phyloP scores from a whole-genome alignment of 2,113 vertebrate species.

The Bos javanicus region DNA sequence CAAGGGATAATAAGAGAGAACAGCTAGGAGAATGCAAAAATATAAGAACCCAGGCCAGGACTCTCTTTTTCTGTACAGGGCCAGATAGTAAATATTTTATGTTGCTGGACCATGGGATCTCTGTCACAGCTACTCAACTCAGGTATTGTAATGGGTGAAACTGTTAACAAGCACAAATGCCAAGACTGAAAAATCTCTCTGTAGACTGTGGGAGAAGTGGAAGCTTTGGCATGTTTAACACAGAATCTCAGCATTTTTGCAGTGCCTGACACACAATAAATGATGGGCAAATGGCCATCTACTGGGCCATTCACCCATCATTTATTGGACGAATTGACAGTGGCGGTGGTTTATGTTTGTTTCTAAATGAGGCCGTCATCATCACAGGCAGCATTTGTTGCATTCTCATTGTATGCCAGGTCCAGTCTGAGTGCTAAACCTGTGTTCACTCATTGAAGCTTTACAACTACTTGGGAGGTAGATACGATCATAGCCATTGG shows the following conservation, averaged over 20 bases:
- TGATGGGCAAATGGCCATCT: not conserved
- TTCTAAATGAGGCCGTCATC: not conserved
- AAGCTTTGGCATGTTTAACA: not conserved
- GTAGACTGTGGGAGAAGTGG: not conserved
- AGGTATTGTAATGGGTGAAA: not conserved
- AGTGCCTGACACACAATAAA: not conserved
- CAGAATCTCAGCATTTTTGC: not conserved
- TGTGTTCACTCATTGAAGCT: not conserved
- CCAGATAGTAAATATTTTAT: not conserved
- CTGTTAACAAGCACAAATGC: not conserved
- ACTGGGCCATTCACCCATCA: not conserved
- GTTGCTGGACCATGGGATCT: not conserved
- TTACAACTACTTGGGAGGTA: not conserved
- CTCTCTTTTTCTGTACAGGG: not conserved
- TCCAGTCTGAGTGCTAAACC: not conserved
- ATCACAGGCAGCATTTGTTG: not conserved
- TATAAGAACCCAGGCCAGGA: not conserved
- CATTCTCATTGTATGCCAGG: not conserved
- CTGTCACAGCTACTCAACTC: not conserved
- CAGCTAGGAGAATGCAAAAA: not conserved
- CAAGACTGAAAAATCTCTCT: not conserved
- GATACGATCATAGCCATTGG: not conserved
- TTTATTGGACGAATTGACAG: not conserved
- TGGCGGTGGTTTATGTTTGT: not conserved
- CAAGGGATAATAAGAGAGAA: not conserved